Conservation (phyloP, 2,888 invertebrate genomes). For the Gonocerus acuteangulatus region DNA sequence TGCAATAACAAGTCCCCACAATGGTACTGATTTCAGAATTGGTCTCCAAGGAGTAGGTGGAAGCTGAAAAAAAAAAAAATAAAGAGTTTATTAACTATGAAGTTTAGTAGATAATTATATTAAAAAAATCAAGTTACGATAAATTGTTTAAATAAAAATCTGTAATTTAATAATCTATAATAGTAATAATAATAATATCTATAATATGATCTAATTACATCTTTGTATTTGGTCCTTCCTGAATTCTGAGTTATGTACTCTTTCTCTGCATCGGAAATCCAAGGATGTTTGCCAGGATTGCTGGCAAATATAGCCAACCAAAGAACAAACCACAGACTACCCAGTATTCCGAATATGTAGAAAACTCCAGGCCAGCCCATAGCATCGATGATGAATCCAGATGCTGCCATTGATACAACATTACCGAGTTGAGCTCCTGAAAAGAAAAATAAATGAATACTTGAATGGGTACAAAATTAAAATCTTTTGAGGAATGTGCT, state of each 20-base stretch:
- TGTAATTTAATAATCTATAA: background rate
- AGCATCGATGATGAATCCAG: constrained; percentile 38
- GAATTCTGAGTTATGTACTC: constrained; percentile 39
- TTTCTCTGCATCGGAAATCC: constrained; percentile 61
- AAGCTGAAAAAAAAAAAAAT: constrained; percentile 41
- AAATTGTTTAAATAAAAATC: too few species aligned
- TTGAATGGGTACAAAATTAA: too few species aligned
- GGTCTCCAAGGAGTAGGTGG: constrained; percentile 63
- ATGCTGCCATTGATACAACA: constrained; percentile 39
- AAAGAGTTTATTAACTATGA: background rate
- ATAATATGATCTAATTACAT: constrained; percentile 21
- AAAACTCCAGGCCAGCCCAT: constrained; percentile 53
- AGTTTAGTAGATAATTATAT: too few species aligned
- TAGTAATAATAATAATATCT: too few species aligned
- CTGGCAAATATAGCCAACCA: constrained; percentile 43
- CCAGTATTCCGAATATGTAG: constrained; percentile 51
- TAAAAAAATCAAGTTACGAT: too few species aligned
- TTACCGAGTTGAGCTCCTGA: constrained; percentile 40
- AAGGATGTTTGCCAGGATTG: constrained; percentile 64
- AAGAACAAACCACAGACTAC: constrained; percentile 49
- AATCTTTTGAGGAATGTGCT: too few species aligned
- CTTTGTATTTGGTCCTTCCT: constrained; percentile 23
- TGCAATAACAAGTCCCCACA: constrained; percentile 44
- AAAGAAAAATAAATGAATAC: constrained; percentile 13
- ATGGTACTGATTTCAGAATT: constrained; percentile 50